A percentile compares a stretch with the other conserved stretches of the same genome.
These are phyloP conservation scores for Carassius carassius DNA, from an alignment of 2,113 vertebrate genomes.

Conservation along the genomic window DNA sequence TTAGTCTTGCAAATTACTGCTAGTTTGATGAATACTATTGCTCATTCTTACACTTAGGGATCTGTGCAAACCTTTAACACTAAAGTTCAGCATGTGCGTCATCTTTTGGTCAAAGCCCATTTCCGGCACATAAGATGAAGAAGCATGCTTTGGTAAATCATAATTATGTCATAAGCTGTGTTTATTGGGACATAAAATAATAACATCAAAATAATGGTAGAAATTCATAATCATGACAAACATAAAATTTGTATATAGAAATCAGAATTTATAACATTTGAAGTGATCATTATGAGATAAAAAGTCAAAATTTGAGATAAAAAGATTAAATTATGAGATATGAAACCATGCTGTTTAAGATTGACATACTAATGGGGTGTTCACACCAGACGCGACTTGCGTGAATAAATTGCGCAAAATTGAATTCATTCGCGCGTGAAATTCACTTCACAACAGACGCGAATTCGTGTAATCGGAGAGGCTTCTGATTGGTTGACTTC, in stretches of 20 bases:
- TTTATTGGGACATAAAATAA: too few species aligned
- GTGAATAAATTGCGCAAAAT: too few species aligned
- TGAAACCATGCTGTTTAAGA: not conserved
- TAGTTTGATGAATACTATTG: conserved; percentile 2
- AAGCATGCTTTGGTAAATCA: too few species aligned
- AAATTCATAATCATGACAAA: not conserved
- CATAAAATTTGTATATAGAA: not conserved
- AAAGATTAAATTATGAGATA: not conserved
- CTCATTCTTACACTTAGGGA: not conserved
- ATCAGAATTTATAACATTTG: not conserved
- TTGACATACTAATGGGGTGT: too few species aligned
- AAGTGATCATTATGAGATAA: not conserved
- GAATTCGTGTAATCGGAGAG: too few species aligned
- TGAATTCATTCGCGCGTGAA: too few species aligned
- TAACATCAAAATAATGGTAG: not conserved
- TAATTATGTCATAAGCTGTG: too few species aligned
- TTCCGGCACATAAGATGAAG: not conserved
- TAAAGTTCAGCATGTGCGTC: not conserved
- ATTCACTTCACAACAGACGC: too few species aligned
- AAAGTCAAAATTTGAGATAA: not conserved
- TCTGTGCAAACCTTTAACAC: not conserved
- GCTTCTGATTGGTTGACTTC: too few species aligned
- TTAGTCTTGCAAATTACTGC: not conserved
- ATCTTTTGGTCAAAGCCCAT: not conserved
- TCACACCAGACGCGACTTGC: too few species aligned